Base-by-base conservation (phyloP, 2,113 vertebrate species). In the Aphyosemion australe region DNA sequence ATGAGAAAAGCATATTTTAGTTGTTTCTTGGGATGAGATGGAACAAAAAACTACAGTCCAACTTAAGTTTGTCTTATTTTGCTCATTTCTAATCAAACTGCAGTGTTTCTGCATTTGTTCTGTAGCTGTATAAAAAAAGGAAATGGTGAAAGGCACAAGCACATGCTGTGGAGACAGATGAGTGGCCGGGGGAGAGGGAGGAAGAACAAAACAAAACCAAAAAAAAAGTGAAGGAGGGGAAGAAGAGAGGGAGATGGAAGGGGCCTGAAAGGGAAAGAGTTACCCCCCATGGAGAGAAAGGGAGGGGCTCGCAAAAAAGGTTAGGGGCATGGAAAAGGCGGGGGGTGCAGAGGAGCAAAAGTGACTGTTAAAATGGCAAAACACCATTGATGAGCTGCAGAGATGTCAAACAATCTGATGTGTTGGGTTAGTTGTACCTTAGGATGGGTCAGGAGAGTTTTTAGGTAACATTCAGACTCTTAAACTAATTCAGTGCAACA, bases 401-500 rank as follows among this genome's bases (percentile, higher is more conserved):
- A 71, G 12, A 51, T 43, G 67, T 65, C 60, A 67, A 12, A 61
- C 4, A 7, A 37, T 37, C 9, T 12, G 58, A 63, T 59, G 66
- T 19, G 58, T 62, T 48, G 16, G 45, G 57, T 79, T 72, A 12
- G 2, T 39, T 3, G 37, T 5, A 12, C 41, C 65, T 72, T 69
- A 52, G 59, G 57, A 57, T 57, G 18, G 32, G 47, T 55, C 42
- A 21, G 37, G 76, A 53, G 69, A 56, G 62, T 59, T 65, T 62
- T 50, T 16, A 20, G 72, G 71, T 43, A 4, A 50, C 71, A 53
- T 76, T 61, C 18, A 69, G 64, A 18, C 59, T 81, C 58, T 68
- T 73, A 58, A 76, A 86, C 85, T 89, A 87, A 89, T 89, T 80
- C 89, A 70, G 88, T 87, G 84, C 87, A 92, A 86, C 89, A 90